A percentile compares a stretch with the other conserved stretches of the same genome.
These are phyloP conservation scores for Platichthys flesus DNA, from an alignment of 2,113 vertebrate species.

Conservation along the genomic window DNA sequence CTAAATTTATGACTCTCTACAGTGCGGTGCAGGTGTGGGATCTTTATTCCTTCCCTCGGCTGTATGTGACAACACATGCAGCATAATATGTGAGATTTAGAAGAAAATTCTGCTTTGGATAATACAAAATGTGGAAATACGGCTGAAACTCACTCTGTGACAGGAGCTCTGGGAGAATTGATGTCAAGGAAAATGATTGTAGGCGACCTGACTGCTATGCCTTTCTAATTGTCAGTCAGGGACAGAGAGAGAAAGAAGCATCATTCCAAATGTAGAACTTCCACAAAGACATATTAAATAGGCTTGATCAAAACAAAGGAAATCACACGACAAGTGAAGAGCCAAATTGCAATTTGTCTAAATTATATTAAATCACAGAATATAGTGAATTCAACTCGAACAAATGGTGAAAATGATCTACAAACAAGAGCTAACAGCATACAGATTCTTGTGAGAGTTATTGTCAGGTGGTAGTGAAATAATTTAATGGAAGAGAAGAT, in stretches of 20 bases:
- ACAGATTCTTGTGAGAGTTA: neutral
- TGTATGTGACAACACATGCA: constrained; percentile 25
- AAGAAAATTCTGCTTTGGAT: constrained; percentile 8
- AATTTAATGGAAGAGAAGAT: too few relatives aligned
- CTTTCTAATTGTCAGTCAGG: constrained; percentile 2
- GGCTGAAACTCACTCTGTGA: constrained; percentile 8
- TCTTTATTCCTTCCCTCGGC: constrained; percentile 28
- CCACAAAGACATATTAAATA: constrained; percentile 20
- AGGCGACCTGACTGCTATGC: neutral
- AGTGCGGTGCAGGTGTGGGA: constrained; percentile 22
- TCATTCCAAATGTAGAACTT: constrained; percentile 12
- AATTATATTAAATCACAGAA: constrained; percentile 29
- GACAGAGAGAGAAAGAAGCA: constrained; percentile 8
- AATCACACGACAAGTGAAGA: neutral
- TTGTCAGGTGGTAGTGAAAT: neutral
- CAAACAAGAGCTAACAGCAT: neutral
- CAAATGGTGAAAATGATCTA: constrained; percentile 14
- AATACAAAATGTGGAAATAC: constrained; percentile 9
- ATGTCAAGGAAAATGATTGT: constrained; percentile 6
- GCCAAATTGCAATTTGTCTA: constrained; percentile 2
- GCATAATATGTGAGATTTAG: constrained; percentile 39
- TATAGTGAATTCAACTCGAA: constrained; percentile 32
- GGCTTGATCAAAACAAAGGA: neutral
- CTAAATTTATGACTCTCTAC: constrained; percentile 44
- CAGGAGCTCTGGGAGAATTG: neutral